These are phyloP conservation scores for Epizoanthus illoricatus DNA, from an alignment of 92 coral and sea anemone genomes.

Conservation along the genomic window DNA sequence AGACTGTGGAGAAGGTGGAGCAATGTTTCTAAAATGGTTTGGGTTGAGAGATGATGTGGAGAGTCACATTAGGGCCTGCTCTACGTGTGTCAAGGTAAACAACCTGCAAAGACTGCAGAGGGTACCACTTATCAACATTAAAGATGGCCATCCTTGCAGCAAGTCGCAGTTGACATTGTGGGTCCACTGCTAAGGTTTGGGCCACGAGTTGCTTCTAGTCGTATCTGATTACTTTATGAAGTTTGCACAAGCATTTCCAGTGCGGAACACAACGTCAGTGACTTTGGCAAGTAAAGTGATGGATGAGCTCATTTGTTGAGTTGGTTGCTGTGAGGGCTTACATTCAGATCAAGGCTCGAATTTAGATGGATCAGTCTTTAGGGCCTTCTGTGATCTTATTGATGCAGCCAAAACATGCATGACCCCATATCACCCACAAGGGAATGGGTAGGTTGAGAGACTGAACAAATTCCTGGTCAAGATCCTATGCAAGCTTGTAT, in stretches of 20 bases:
- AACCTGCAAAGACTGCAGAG: conserved; percentile 16
- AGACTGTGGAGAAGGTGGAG: too few relatives aligned
- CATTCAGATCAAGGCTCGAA: too few relatives aligned
- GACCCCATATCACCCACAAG: too few relatives aligned
- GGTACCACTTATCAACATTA: background rate
- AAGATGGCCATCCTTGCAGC: conserved; percentile 51
- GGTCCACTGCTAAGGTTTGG: conserved; percentile 32
- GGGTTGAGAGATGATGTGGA: too few relatives aligned
- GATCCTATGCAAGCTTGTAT: conserved; percentile 34
- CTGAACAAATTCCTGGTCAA: conserved; percentile 8
- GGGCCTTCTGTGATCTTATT: conserved; percentile 35
- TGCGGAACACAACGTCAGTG: conserved; percentile 41
- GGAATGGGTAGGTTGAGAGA: too few relatives aligned
- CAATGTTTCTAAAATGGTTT: too few relatives aligned
- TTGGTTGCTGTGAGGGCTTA: conserved; percentile 9
- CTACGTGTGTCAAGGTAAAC: conserved; percentile 21
- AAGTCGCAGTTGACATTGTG: conserved; percentile 44
- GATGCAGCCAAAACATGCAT: background rate
- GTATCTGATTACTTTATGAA: conserved; percentile 49
- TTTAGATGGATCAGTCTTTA: background rate
- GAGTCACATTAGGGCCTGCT: too few relatives aligned
- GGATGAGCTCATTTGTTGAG: conserved; percentile 39
- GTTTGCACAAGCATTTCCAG: conserved; percentile 40
- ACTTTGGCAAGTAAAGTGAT: conserved; percentile 35
- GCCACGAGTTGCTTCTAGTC: conserved; percentile 52